Conservation (phyloP, 2,113 vertebrate genomes). For the Indri indri region DNA sequence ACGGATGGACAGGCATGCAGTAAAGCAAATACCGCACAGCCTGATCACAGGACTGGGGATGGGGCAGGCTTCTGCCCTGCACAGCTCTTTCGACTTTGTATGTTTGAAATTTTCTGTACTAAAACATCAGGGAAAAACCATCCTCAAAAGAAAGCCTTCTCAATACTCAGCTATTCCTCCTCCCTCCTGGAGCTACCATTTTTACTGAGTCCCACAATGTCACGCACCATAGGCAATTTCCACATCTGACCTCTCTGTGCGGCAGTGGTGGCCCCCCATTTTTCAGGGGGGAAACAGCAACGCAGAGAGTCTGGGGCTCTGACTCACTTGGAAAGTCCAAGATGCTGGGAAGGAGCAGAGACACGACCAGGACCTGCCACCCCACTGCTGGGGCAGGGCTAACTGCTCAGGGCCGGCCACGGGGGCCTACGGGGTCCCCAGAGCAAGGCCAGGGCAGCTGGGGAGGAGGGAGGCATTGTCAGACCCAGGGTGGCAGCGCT, state of each 20-base stretch:
- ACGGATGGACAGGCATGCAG: not conserved
- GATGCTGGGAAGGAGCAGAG: not conserved
- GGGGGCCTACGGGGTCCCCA: not conserved
- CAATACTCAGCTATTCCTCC: not conserved
- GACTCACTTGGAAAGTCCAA: not conserved
- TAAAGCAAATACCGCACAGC: not conserved
- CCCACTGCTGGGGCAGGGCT: not conserved
- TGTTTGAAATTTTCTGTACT: not conserved
- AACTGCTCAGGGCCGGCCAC: not conserved
- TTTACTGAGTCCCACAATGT: not conserved
- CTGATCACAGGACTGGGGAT: not conserved
- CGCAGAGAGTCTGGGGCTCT: not conserved
- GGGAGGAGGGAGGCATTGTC: no score
- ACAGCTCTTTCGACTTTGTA: not conserved
- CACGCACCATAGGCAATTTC: not conserved
- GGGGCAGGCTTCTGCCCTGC: not conserved
- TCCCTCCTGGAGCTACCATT: not conserved
- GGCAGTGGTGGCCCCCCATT: not conserved
- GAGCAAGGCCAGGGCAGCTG: not conserved
- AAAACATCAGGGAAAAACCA: not conserved
- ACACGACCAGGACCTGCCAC: not conserved
- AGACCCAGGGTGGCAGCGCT: not conserved
- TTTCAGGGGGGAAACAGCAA: not conserved
- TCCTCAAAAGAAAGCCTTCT: not conserved
- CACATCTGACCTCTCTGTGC: rapidly evolving